Conservation (phyloP, 2,888 invertebrate species). For the Erannis defoliaria region DNA sequence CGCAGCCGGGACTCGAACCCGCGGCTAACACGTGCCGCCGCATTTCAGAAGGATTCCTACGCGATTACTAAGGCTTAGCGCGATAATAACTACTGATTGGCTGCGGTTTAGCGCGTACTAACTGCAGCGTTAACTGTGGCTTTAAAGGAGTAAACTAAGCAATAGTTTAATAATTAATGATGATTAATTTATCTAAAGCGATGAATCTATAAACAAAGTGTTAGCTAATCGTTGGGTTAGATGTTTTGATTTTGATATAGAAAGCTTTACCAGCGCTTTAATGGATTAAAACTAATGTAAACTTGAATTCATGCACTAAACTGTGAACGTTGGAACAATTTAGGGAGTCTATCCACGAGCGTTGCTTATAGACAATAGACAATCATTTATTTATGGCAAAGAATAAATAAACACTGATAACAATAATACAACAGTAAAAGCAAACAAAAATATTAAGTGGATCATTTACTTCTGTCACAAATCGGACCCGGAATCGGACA, state of each 20-base stretch:
- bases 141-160: background rate
- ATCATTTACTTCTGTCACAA: no score
- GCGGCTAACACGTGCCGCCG: conserved; percentile 66
- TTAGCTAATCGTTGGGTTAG: conserved; percentile 11
- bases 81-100: background rate
- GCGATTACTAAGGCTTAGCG: conserved; percentile 42
- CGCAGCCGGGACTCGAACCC: conserved; percentile 71
- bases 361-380: no score
- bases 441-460: no score
- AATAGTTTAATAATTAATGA: conserved; percentile 11
- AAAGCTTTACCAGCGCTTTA: background rate
- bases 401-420: no score
- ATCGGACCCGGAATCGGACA: no score
- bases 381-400: no score
- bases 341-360: conserved; percentile 2
- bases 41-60: conserved; percentile 42
- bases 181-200: background rate
- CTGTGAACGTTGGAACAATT: background rate
- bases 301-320: background rate
- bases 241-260: conserved; percentile 1
- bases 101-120: background rate
- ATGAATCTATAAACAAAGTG: conserved; percentile 1
- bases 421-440: no score
- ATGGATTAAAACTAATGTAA: conserved; percentile 3
- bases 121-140: background rate